These are phyloP conservation scores for Drosophila chauvacae DNA, from an alignment of 1,140 invertebrate species.

Conservation along the genomic window DNA sequence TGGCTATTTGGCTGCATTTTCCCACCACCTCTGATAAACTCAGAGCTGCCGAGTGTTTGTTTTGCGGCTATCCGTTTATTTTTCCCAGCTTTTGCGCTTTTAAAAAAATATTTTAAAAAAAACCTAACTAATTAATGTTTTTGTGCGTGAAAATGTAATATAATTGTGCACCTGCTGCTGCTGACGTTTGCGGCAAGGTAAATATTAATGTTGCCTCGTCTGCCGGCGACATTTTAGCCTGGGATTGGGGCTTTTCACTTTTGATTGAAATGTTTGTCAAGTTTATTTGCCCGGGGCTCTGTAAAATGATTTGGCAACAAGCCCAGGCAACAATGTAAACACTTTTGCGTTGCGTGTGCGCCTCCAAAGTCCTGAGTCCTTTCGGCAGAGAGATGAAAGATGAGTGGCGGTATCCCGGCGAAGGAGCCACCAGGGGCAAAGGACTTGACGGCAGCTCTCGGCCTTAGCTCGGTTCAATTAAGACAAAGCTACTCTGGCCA, in stretches of 20 bases:
- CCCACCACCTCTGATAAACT: conserved; percentile 49
- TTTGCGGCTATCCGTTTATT: conserved; percentile 41
- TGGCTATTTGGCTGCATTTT: conserved; percentile 41
- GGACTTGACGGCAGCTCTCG: conserved; percentile 18
- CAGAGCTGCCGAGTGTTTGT: conserved; percentile 31
- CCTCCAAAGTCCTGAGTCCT: not conserved
- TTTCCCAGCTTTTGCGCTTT: conserved; percentile 10
- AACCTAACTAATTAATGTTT: conserved; percentile 73
- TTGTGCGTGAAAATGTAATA: conserved; percentile 63
- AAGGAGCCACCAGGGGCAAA: conserved; percentile 10
- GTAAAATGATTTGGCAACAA: conserved; percentile 22
- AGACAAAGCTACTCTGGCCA: conserved; percentile 36
- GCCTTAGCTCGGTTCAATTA: conserved; percentile 41
- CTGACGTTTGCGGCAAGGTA: conserved; percentile 34
- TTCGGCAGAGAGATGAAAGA: conserved; percentile 15
- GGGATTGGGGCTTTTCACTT: conserved; percentile 20
- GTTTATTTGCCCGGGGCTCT: conserved; percentile 42
- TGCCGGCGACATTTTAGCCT: conserved; percentile 31
- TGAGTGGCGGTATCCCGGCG: conserved; percentile 23
- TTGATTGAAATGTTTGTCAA: conserved; percentile 59
- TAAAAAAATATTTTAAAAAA: not conserved
- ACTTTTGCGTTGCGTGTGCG: conserved; percentile 24
- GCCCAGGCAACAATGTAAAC: conserved; percentile 29
- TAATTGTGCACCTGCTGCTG: conserved; percentile 51
- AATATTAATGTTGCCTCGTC: conserved; percentile 53